A percentile compares a stretch with the other conserved stretches of the same genome.
These are phyloP conservation scores for Formica exsecta DNA, from an alignment of 1,140 invertebrate species.

Conservation along the genomic window DNA sequence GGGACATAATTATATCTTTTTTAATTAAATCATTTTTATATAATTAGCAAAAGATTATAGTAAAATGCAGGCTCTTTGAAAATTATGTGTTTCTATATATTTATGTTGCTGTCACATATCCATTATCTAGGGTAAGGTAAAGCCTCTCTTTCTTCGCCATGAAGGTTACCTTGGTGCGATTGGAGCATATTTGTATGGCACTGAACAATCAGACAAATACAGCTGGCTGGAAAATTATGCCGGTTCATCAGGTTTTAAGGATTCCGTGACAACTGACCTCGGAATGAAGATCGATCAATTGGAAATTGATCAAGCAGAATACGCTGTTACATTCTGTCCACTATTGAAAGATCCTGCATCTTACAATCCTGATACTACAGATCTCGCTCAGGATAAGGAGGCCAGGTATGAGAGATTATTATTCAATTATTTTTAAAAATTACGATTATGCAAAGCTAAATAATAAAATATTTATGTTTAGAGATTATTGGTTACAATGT, in stretches of 20 bases:
- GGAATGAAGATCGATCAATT: conserved; percentile 88
- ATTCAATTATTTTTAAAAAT: not conserved
- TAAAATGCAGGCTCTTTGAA: not conserved
- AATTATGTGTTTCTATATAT: conserved; percentile 16
- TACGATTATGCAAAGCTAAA: not conserved
- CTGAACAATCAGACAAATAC: conserved; percentile 89
- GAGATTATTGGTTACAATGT: conserved; percentile 97
- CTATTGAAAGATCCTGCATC: conserved; percentile 88
- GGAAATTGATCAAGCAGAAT: conserved; percentile 90
- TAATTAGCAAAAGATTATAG: conserved; percentile 24
- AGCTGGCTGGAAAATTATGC: conserved; percentile 93
- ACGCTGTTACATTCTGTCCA: conserved; percentile 89
- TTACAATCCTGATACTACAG: conserved; percentile 96
- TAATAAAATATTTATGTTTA: conserved; percentile 75
- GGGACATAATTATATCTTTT: conserved; percentile 4
- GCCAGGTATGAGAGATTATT: conserved; percentile 87
- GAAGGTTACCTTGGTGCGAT: conserved; percentile 93
- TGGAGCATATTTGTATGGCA: conserved; percentile 92
- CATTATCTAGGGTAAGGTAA: conserved; percentile 87
- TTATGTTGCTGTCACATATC: conserved; percentile 46
- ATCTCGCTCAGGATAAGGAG: conserved; percentile 94
- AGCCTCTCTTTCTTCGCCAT: conserved; percentile 91
- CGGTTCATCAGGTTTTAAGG: conserved; percentile 90
- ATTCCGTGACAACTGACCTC: conserved; percentile 85
- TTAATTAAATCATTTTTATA: conserved; percentile 13